Conservation (phyloP, 1,140 invertebrate species). For the Saccostrea glomerata region DNA sequence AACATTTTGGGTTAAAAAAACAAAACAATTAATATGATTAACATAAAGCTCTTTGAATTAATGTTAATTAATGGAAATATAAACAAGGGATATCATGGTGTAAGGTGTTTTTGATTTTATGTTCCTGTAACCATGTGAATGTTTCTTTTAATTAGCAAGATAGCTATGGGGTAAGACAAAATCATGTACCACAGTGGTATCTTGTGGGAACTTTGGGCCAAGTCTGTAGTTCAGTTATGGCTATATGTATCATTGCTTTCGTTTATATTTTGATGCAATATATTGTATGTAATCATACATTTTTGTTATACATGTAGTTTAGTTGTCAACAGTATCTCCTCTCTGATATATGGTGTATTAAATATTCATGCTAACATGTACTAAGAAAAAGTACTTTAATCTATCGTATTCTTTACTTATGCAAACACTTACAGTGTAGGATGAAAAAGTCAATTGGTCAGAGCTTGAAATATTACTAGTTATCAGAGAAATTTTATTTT, state of each 20-base stretch:
- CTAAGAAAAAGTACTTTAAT: neutral
- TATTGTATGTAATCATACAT: neutral
- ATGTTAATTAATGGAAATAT: neutral
- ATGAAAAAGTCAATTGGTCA: too few species aligned
- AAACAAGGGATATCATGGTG: neutral
- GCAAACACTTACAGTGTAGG: too few species aligned
- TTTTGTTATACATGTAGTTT: neutral
- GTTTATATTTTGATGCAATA: neutral
- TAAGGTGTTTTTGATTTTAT: neutral
- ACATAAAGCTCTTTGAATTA: neutral
- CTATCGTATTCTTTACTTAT: neutral
- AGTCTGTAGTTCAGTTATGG: conserved; percentile 15
- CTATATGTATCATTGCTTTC: conserved; percentile 19
- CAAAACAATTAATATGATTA: neutral
- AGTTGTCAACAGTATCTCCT: neutral
- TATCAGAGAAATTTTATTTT: too few species aligned
- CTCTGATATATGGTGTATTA: neutral
- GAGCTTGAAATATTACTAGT: too few species aligned
- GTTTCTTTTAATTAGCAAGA: conserved; percentile 12
- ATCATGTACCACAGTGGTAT: neutral
- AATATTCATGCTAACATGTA: neutral
- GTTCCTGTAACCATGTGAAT: neutral
- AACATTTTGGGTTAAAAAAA: neutral
- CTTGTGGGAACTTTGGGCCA: conserved; percentile 11
- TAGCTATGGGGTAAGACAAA: conserved; percentile 22